These are phyloP conservation scores for Bombus ignitus DNA, from an alignment of 1,140 invertebrate genomes.

Conservation along the genomic window DNA sequence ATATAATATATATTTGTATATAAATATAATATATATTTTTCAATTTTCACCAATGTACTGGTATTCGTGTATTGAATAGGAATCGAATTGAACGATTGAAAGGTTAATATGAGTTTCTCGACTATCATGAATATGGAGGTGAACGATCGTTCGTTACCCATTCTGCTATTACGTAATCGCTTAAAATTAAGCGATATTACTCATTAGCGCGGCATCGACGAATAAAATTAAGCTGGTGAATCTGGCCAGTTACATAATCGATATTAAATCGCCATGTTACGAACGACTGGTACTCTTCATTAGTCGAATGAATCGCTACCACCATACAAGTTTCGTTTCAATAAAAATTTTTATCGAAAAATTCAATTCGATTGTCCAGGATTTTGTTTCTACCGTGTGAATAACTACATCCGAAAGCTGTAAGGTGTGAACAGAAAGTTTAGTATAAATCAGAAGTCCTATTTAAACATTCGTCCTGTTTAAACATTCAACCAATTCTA, in stretches of 20 bases:
- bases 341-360: background rate
- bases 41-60: background rate
- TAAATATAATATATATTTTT: background rate
- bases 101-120: slow-evolving; percentile 1
- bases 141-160: background rate
- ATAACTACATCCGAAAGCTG: background rate
- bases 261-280: background rate
- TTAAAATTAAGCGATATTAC: slow-evolving; percentile 20
- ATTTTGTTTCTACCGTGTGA: background rate
- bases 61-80: background rate
- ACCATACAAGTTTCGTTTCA: background rate
- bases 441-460: background rate
- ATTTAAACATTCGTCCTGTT: background rate
- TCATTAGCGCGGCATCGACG: background rate
- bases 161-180: background rate
- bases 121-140: background rate
- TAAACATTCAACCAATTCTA: background rate
- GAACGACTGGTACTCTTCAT: background rate
- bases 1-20: too few species aligned
- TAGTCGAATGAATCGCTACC: background rate
- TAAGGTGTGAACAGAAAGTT: background rate
- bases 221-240: slow-evolving; percentile 2
- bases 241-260: background rate
- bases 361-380: background rate
- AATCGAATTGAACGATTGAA: background rate